Evolutionary conservation across 2,797 vertebrate genomes (phyloP).

Genomic region (Alcedo quadribrachys): DNA sequence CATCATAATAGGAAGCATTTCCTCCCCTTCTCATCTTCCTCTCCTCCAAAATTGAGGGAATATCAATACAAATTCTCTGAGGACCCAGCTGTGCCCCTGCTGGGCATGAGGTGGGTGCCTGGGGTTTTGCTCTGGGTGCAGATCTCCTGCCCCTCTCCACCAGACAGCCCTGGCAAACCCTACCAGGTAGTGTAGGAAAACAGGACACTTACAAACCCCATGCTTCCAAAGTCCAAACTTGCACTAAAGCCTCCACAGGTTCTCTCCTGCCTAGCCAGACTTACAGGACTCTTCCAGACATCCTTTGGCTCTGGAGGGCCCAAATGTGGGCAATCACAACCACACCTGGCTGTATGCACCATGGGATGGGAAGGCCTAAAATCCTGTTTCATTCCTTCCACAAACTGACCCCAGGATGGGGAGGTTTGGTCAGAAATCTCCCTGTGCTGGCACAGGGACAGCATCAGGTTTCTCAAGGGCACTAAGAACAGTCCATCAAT

Average conservation of each 20-base stretch:
- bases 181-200: not conserved
- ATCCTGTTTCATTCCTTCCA: not conserved
- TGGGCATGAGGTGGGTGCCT: too few relatives aligned
- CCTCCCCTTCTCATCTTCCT: not conserved
- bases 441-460: rapidly evolving
- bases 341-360: not conserved
- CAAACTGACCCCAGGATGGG: not conserved
- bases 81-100: not conserved
- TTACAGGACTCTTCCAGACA: not conserved
- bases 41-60: not conserved
- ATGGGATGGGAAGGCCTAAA: rapidly evolving
- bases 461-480: not conserved
- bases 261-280: not conserved
- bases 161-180: not conserved
- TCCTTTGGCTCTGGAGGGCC: not conserved
- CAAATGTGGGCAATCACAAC: rapidly evolving
- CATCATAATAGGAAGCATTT: not conserved
- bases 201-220: not conserved
- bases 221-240: not conserved
- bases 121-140: not conserved
- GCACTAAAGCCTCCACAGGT: not conserved
- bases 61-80: not conserved
- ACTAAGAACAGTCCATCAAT: not conserved
- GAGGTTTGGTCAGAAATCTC: not conserved
- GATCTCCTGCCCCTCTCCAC: not conserved